A percentile compares a stretch with the other conserved stretches of the same genome.
These are phyloP conservation scores for Brachionus rotundiformis DNA, from an alignment of 1,140 invertebrate genomes.

Conservation along the genomic window DNA sequence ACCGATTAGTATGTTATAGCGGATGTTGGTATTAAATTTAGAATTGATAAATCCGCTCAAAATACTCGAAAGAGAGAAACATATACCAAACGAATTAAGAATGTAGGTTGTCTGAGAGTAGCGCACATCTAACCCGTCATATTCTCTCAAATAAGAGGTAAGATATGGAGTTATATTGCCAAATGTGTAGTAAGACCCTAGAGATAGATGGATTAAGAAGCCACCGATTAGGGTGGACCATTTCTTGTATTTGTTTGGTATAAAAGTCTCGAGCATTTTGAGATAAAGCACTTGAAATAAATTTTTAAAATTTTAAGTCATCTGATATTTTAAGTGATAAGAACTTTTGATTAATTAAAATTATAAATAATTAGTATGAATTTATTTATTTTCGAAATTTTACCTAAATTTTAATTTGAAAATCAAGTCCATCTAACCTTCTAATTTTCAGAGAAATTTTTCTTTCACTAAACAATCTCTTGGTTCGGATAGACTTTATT, in stretches of 20 bases:
- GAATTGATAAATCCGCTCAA: not conserved
- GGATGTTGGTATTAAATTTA: not conserved
- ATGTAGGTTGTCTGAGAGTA: conserved; percentile 63
- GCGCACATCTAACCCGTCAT: conserved; percentile 54
- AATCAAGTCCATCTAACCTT: too few species aligned
- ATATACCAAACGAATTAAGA: conserved; percentile 59
- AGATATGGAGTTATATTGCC: conserved; percentile 65
- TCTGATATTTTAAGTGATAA: not conserved
- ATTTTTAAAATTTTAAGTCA: not conserved
- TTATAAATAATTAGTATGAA: too few species aligned
- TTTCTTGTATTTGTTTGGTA: conserved; percentile 36
- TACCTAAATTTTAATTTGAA: too few species aligned
- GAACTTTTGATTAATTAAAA: not conserved
- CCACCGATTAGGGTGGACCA: conserved; percentile 51
- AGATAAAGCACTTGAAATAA: not conserved
- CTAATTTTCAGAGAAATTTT: too few species aligned
- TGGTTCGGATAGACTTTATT: too few species aligned
- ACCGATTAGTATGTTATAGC: not conserved
- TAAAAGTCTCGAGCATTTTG: conserved; percentile 14
- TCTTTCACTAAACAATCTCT: too few species aligned
- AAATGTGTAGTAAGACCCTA: conserved; percentile 26
- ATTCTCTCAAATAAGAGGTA: conserved; percentile 62
- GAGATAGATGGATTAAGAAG: conserved; percentile 47
- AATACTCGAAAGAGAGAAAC: conserved; percentile 55
- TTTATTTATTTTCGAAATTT: not conserved